Evolutionary conservation across 2,797 vertebrate genomes (phyloP).

Genomic region (Antennarius maculatus): DNA sequence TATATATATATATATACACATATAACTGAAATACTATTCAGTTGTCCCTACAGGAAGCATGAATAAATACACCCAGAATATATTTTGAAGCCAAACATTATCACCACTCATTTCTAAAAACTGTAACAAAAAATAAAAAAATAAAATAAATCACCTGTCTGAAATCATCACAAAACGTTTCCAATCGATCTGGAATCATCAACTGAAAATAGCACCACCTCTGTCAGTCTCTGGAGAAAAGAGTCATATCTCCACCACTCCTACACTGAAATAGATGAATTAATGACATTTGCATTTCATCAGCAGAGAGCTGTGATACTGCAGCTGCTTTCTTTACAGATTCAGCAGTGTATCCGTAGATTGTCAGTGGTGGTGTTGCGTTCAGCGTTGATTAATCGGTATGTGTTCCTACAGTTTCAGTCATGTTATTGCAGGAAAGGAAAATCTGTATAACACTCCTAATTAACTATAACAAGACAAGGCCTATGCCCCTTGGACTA

Average conservation of each 20-base stretch:
- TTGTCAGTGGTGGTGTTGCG: constrained; percentile 37
- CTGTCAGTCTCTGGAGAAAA: constrained; percentile 4
- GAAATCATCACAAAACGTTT: constrained; percentile 45
- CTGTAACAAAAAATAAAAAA: constrained; percentile 22
- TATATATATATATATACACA: too few relatives aligned
- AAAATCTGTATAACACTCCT: constrained; percentile 23
- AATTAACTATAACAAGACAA: constrained; percentile 34
- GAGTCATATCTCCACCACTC: constrained; percentile 19
- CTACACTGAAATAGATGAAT: constrained; percentile 25
- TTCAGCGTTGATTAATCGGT: constrained; percentile 28
- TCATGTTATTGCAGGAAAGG: constrained; percentile 23
- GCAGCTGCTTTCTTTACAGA: constrained; percentile 37
- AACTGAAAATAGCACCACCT: constrained; percentile 37
- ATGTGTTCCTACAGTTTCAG: constrained; percentile 28
- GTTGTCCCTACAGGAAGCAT: constrained; percentile 3
- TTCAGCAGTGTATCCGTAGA: constrained; percentile 37
- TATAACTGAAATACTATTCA: not conserved
- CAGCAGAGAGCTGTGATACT: constrained; percentile 39
- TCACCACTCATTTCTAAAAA: constrained; percentile 30
- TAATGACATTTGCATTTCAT: constrained; percentile 58
- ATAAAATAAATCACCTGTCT: constrained; percentile 26
- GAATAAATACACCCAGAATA: not conserved
- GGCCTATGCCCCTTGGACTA: constrained; percentile 10
- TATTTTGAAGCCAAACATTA: constrained; percentile 28
- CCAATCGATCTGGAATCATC: constrained; percentile 60